Base-by-base conservation (phyloP, 2,113 vertebrate genomes). In the Thryonomys swinderianus region DNA sequence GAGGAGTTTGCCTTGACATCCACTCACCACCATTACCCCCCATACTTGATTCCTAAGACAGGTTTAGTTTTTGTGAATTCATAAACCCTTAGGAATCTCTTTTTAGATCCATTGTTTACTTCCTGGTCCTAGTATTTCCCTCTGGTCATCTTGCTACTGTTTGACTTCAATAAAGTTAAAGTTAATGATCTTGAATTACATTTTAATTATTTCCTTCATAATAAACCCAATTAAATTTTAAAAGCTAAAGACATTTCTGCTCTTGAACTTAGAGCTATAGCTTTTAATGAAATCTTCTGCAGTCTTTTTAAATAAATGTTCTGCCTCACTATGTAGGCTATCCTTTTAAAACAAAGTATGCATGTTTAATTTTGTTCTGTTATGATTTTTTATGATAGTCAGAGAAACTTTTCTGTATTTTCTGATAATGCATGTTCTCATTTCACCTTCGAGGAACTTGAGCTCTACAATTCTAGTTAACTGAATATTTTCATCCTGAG, bases 121-220 rank as follows among this genome's bases (percentile, higher is more conserved):
- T 83, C 74, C 59, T 23, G 10, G 74, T 59, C 67, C 66, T 89
- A 4, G 0, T 74, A 73, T 34, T 73, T 62, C 74, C 87, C 45
- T 48, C 55, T 34, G 80, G 80, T 48, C 64, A 78, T 90, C 80
- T 71, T 55, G 71, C 51, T 76, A 51, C 55, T 87, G 42, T 85
- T 82, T 90, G 76, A 91, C 61, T 91, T 90, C 2, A 93, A 83
- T 11, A 84, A 97, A 98, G 97, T 94, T 95, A 93, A 97, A 98
- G 76, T 96, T 87, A 95, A 92, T 88, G 93, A 98, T 96, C 96
- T 93, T 93, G 94, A 95, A 95, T 94, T 96, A 96, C 62, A 93
- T 94, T 98, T 98, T 98, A 97, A 98, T 98, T 98, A 98, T 98
- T 98, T 98, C 95, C 95, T 98, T 97, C 97, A 97, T 97, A 98